These are phyloP conservation scores for Himalopsyche anomala DNA, from an alignment of 2,888 invertebrate species.

Conservation along the genomic window DNA sequence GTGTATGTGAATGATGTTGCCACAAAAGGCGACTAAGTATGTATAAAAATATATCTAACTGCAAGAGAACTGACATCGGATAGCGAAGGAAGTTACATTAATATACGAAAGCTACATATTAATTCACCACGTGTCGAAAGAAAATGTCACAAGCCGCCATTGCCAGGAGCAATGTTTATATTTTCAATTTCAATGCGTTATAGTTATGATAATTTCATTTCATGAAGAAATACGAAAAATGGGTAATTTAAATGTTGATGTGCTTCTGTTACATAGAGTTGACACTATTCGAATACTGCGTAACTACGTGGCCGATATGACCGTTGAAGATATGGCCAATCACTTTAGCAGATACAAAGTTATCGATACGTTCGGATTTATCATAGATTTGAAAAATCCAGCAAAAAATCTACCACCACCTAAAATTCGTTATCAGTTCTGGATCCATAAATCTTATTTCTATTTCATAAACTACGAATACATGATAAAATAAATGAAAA, in stretches of 20 bases:
- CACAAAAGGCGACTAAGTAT: too few relatives aligned
- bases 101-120: not conserved
- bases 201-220: slow-evolving; percentile 25
- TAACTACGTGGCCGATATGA: not conserved
- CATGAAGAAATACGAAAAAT: not conserved
- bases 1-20: too few relatives aligned
- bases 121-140: not conserved
- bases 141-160: not conserved
- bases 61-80: too few relatives aligned
- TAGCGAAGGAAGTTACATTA: not conserved
- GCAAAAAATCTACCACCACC: too few relatives aligned
- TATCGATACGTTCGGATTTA: too few relatives aligned
- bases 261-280: not conserved
- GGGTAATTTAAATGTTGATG: not conserved
- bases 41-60: too few relatives aligned
- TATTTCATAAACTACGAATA: not conserved
- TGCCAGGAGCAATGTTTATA: not conserved
- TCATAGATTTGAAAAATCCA: too few relatives aligned
- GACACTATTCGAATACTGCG: too few relatives aligned
- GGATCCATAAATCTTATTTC: too few relatives aligned
- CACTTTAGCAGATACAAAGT: not conserved
- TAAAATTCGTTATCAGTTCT: too few relatives aligned
- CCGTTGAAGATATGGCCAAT: slow-evolving; percentile 38
- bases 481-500: slow-evolving; percentile 11
- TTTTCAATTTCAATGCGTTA: not conserved